Percentiles rank a stretch among this genome's conserved stretches.
Evolutionary conservation across 2,797 vertebrate genomes (phyloP).

Genomic region (Rhyacichthys aspro): DNA sequence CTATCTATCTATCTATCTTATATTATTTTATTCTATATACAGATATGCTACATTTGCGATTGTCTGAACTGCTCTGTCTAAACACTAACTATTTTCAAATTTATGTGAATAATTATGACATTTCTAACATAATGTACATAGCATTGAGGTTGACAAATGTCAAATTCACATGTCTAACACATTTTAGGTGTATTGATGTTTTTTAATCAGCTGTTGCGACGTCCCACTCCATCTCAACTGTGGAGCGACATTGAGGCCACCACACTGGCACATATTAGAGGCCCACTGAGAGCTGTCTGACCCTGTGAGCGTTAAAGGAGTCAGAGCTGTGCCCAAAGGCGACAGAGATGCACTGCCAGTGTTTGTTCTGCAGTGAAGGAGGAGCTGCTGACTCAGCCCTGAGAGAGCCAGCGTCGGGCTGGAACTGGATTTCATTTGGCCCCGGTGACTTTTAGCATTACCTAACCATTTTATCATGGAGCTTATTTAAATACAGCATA

Average conservation of each 20-base stretch:
- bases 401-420: background rate
- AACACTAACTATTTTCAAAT: too few species aligned
- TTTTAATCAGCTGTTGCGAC: too few species aligned
- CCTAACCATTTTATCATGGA: background rate
- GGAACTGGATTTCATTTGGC: slow-evolving; percentile 6
- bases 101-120: too few species aligned
- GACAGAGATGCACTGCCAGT: background rate
- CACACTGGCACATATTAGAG: background rate
- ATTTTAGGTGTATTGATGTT: too few species aligned
- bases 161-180: too few species aligned
- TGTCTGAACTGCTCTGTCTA: too few species aligned
- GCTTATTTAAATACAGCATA: background rate
- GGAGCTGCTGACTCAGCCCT: slow-evolving; percentile 46
- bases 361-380: background rate
- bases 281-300: background rate
- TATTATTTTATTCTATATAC: too few species aligned
- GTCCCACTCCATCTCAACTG: too few species aligned
- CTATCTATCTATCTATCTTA: too few species aligned
- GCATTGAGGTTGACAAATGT: too few species aligned
- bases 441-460: slow-evolving; percentile 14
- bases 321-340: background rate
- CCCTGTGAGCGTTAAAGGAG: background rate
- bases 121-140: too few species aligned
- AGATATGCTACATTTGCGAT: too few species aligned
- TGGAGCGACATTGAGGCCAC: background rate